Conservation (phyloP, 2,888 invertebrate genomes). For the Coremacera marginata region DNA sequence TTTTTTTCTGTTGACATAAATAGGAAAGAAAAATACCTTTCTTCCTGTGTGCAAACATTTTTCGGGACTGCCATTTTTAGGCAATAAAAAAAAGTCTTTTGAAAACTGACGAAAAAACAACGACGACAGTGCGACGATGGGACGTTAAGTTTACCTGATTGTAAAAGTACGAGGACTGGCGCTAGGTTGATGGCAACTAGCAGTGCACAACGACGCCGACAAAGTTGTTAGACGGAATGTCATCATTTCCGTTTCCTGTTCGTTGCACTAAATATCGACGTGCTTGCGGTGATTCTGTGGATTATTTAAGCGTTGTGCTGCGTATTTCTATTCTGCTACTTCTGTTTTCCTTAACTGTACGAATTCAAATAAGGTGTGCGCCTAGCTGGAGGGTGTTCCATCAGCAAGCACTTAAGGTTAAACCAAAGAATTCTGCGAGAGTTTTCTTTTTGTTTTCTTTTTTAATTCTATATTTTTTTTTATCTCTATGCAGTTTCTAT, state of each 20-base stretch:
- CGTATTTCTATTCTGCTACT: background rate
- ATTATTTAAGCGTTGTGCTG: slow-evolving; percentile 24
- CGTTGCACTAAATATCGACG: slow-evolving; percentile 24
- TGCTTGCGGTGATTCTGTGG: slow-evolving; percentile 23
- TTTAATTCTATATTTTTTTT: no score
- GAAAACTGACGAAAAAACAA: background rate
- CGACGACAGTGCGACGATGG: background rate
- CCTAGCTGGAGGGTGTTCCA: background rate
- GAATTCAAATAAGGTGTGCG: background rate
- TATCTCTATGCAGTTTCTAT: no score
- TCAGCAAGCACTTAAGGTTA: background rate
- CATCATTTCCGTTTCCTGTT: slow-evolving; percentile 17
- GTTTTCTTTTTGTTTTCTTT: no score
- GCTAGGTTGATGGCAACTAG: background rate
- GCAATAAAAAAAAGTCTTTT: background rate
- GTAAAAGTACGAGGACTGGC: background rate
- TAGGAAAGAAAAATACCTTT: background rate
- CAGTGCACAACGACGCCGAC: background rate
- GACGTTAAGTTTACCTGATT: background rate
- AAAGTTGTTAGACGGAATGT: slow-evolving; percentile 18
- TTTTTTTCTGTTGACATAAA: background rate
- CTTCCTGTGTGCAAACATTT: background rate
- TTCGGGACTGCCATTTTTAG: background rate
- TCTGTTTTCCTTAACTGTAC: no score
- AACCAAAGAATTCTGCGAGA: background rate